Conservation (phyloP, 2,113 vertebrate genomes). For the Potamarius usumacintae region DNA sequence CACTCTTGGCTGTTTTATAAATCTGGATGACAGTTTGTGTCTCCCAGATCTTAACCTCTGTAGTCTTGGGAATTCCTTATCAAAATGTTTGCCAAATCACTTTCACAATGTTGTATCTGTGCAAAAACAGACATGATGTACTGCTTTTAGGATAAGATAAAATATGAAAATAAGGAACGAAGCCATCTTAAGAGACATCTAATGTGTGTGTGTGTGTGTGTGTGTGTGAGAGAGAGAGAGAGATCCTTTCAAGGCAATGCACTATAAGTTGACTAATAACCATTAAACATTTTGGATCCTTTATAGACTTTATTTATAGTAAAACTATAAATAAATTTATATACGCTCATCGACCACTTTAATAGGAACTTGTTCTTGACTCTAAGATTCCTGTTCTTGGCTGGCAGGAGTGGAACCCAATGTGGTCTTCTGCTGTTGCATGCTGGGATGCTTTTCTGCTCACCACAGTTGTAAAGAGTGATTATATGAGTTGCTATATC, state of each 20-base stretch:
- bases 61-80: constrained; percentile 36
- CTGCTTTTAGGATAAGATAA: background rate
- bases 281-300: too few relatives aligned
- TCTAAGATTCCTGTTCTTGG: too few relatives aligned
- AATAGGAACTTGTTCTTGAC: too few relatives aligned
- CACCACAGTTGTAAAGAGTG: too few relatives aligned
- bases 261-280: too few relatives aligned
- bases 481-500: too few relatives aligned
- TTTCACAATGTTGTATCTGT: constrained; percentile 21
- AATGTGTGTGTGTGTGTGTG: background rate
- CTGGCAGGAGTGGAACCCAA: too few relatives aligned
- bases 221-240: background rate
- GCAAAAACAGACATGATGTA: constrained; percentile 2
- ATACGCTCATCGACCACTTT: background rate
- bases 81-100: constrained; percentile 47
- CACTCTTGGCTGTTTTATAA: constrained; percentile 16
- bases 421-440: too few relatives aligned
- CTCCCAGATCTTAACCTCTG: constrained; percentile 11
- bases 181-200: background rate
- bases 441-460: too few relatives aligned
- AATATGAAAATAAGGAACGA: background rate
- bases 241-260: too few relatives aligned
- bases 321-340: too few relatives aligned
- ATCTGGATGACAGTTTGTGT: constrained; percentile 7
- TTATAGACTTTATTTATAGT: too few relatives aligned